phyloP scores from a whole-genome alignment of 2,888 invertebrate species.

The Abrostola triplasia region DNA sequence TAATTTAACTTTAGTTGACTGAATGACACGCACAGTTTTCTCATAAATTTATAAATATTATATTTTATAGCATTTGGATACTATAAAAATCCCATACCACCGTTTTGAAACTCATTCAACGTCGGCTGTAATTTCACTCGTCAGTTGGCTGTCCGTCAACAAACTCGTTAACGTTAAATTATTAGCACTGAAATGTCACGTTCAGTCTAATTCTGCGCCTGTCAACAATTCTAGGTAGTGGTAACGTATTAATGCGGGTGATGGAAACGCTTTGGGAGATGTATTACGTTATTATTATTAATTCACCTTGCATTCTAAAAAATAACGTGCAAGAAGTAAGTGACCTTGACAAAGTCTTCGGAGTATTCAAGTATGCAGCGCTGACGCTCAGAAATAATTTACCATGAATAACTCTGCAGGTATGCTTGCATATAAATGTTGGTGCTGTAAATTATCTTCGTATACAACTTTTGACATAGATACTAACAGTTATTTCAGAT shows the following conservation, averaged over 20 bases:
- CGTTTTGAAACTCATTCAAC: conserved; percentile 2
- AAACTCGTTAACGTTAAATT: conserved; percentile 57
- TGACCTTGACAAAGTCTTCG: no score
- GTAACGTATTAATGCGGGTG: conserved; percentile 18
- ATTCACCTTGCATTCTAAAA: no score
- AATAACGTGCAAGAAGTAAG: no score
- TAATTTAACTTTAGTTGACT: no score
- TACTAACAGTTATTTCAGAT: no score
- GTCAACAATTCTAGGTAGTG: conserved; percentile 45
- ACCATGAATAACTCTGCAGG: no score
- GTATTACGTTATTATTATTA: no score
- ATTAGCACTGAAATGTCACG: conserved; percentile 54
- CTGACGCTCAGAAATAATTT: no score
- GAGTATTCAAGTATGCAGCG: no score
- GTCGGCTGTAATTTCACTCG: conserved; percentile 25
- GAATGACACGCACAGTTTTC: not conserved
- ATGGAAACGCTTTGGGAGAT: not conserved
- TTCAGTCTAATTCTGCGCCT: conserved; percentile 61
- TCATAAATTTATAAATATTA: not conserved
- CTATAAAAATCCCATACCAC: conserved; percentile 5
- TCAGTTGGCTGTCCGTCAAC: conserved; percentile 26
- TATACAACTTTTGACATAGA: no score
- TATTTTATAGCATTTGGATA: not conserved
- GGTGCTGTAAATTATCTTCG: no score
- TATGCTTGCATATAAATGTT: no score